Percentiles rank a stretch among this genome's conserved stretches.
phyloP scores from a whole-genome alignment of 2,113 vertebrate genomes.

The Salminus brasiliensis region DNA sequence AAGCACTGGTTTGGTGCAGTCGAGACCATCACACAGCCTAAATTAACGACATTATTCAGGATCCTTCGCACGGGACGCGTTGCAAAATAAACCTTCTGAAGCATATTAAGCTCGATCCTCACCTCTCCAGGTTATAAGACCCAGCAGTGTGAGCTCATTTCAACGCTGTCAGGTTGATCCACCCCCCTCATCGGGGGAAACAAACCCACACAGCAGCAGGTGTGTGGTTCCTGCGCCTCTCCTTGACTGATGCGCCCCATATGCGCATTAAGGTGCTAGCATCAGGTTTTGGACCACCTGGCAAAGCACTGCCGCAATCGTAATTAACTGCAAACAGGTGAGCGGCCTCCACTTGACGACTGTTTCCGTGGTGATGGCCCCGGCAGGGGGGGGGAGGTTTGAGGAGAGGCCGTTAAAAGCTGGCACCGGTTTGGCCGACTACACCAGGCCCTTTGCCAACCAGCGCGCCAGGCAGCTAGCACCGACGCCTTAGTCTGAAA shows the following conservation, averaged over 20 bases:
- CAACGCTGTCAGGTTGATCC: neutral
- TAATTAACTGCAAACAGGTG: conserved; percentile 66
- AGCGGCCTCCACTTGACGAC: conserved; percentile 63
- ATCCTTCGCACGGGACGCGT: no score
- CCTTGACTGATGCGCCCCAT: conserved; percentile 36
- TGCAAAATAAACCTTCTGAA: no score
- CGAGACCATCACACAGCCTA: no score
- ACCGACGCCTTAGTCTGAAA: conserved; percentile 56
- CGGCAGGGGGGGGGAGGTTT: conserved; percentile 51
- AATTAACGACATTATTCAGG: no score
- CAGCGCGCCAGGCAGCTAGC: conserved; percentile 10
- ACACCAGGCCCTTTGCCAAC: conserved; percentile 56
- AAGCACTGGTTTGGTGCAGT: no score
- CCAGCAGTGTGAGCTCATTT: neutral
- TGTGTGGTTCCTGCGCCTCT: neutral
- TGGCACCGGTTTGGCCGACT: conserved; percentile 58
- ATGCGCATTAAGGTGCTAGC: conserved; percentile 28
- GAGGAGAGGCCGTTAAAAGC: conserved; percentile 42
- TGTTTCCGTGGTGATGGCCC: neutral
- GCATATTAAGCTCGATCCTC: no score
- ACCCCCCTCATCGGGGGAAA: neutral
- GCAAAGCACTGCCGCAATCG: conserved; percentile 68
- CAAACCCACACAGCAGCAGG: no score
- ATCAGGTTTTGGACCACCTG: conserved; percentile 54
- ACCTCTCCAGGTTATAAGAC: neutral